These are phyloP conservation scores for Stomatorhinus ivindoensis DNA, from an alignment of 2,113 vertebrate genomes.

Conservation along the genomic window DNA sequence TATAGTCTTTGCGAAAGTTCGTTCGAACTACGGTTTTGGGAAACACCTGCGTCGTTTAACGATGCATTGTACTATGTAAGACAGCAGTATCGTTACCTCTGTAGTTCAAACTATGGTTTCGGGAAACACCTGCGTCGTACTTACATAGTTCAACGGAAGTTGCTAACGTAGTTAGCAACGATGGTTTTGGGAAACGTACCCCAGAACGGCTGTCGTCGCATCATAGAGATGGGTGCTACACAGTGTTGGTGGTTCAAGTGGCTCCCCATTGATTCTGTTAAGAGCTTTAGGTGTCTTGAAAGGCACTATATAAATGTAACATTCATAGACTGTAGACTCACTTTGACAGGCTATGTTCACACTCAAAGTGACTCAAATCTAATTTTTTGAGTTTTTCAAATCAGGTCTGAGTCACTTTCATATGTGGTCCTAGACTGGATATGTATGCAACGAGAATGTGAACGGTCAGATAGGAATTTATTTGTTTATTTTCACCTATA, in stretches of 20 bases:
- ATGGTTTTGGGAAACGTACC: no score
- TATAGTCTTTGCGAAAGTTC: no score
- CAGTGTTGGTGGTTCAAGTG: neutral
- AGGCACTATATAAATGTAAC: neutral
- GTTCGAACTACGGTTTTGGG: no score
- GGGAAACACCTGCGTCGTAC: no score
- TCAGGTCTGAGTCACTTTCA: neutral
- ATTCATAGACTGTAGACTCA: neutral
- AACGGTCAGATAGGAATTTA: neutral
- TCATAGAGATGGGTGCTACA: neutral
- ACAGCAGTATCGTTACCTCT: no score
- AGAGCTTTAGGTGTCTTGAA: neutral
- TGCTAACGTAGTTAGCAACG: no score
- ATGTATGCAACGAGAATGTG: neutral
- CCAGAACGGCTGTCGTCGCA: neutral
- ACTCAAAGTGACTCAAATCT: neutral
- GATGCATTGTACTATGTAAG: no score
- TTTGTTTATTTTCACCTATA: neutral
- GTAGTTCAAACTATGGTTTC: no score
- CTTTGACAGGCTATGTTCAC: neutral
- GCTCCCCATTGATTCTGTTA: neutral
- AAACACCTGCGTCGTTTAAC: no score
- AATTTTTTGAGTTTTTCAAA: neutral
- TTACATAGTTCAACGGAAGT: no score
- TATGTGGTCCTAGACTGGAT: neutral